Evolutionary conservation across 1,140 invertebrate genomes (phyloP), one percentile per base, ranked within the genome.

Genomic region (Muscidifurax raptorellus): DNA sequence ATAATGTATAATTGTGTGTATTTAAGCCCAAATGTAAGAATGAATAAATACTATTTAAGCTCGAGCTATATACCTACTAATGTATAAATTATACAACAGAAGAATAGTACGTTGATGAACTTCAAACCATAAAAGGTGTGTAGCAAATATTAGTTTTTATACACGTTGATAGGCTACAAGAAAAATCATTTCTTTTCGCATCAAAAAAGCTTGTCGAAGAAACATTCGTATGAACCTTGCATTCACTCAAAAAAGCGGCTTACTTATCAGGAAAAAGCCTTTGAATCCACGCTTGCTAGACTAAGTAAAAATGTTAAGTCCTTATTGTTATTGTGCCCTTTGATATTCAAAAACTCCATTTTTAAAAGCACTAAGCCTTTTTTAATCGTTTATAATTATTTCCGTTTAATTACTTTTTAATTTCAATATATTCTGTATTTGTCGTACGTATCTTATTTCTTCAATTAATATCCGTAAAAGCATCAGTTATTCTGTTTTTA

Each of bases 161-260:
- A 74, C 30, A 72, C 2, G 69, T 66, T 66, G 15, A 64, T 67
- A 6, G 66, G 25, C 52, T 84, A 44, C 15, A 44, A 40, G 28
- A 28, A 77, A 83, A 28, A 36, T 32, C 28, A 64, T 66, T 66
- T 64, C 22, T 32, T 30, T 72, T 40, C 30, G 18, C 25, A 52
- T 30, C 27, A 6, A 44, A 40, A n/a, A 77, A 77, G 40, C 27
- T 10, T n/a, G 75, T 40, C 0, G 13, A 52, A 75, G 13, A 25
- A 75, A 28, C 5, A 30, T 27, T 32, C 9, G 71, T 22, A 72
- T 84, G 83, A 85, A 85, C 52, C 69, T 87, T 85, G 86, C 84
- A 82, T 86, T 86, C 86, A 83, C 76, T 87, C 71, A 86, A 88
- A 87, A 87, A 86, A 83, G 86, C 86, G 84, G 82, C 69, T 79